These are phyloP conservation scores for Zootermopsis nevadensis DNA, from an alignment of 2,888 invertebrate genomes.

Conservation along the genomic window DNA sequence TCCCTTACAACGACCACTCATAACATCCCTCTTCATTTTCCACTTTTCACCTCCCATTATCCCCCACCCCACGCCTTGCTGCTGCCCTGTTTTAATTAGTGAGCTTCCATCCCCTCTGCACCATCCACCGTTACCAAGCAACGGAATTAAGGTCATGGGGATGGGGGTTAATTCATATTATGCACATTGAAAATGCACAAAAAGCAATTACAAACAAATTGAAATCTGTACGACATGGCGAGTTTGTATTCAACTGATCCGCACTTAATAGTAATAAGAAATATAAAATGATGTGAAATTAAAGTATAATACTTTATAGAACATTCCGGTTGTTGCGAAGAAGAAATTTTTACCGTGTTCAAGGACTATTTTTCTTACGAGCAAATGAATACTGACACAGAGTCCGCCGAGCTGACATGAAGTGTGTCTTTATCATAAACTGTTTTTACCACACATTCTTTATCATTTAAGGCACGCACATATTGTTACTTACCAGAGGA, in stretches of 20 bases:
- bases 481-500: too few species aligned
- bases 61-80: not conserved
- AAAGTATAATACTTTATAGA: too few species aligned
- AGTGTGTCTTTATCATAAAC: too few species aligned
- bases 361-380: too few species aligned
- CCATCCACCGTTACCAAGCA: not conserved
- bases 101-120: not conserved
- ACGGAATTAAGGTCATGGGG: conserved; percentile 6
- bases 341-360: too few species aligned
- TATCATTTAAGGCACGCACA: too few species aligned
- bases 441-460: too few species aligned
- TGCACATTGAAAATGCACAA: not conserved
- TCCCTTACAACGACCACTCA: not conserved
- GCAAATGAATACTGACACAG: too few species aligned
- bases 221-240: not conserved
- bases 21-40: conserved; percentile 35
- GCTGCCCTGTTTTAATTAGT: conserved; percentile 37
- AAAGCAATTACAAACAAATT: conserved; percentile 5
- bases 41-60: conserved; percentile 32
- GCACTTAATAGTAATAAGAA: not conserved
- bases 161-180: not conserved
- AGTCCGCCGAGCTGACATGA: too few species aligned
- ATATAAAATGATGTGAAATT: too few species aligned
- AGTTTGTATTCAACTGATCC: not conserved
- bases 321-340: too few species aligned